These are phyloP conservation scores for Masnerella sp. DNA, from an alignment of 2,888 invertebrate genomes.

Conservation along the genomic window DNA sequence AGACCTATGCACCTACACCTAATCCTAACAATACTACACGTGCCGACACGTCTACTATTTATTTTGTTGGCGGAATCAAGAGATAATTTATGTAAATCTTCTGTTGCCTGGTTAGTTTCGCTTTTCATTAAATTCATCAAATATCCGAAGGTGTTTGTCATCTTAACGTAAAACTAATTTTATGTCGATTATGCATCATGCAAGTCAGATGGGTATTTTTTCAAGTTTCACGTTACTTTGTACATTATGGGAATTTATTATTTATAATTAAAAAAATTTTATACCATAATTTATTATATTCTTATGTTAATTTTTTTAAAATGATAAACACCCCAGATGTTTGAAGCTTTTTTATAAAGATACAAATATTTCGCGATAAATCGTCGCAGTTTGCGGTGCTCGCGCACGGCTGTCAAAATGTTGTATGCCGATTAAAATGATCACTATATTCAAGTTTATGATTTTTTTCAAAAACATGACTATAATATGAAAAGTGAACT, in stretches of 20 bases:
- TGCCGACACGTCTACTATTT: constrained; percentile 73
- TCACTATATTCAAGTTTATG: too few species aligned
- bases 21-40: constrained; percentile 71
- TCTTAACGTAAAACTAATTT: constrained; percentile 14
- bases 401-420: constrained; percentile 63
- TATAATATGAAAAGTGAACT: too few species aligned
- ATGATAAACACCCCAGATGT: constrained; percentile 55
- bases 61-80: constrained; percentile 61
- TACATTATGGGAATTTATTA: too few species aligned
- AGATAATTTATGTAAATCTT: constrained; percentile 53
- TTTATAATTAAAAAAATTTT: background rate
- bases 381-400: constrained; percentile 61
- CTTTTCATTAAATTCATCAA: constrained; percentile 2
- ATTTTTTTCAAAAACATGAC: too few species aligned
- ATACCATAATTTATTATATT: constrained; percentile 9
- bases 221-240: too few species aligned
- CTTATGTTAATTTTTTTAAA: constrained; percentile 5
- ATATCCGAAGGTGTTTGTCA: constrained; percentile 49
- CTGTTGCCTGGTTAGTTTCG: constrained; percentile 47
- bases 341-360: constrained; percentile 27
- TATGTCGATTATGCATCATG: constrained; percentile 36
- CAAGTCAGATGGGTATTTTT: too few species aligned
- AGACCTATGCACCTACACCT: constrained; percentile 75
- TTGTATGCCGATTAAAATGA: constrained; percentile 31
- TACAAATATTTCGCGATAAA: constrained; percentile 33